Base-by-base conservation (phyloP, 92 coral and sea anemone species). In the Plumapathes pennacea region DNA sequence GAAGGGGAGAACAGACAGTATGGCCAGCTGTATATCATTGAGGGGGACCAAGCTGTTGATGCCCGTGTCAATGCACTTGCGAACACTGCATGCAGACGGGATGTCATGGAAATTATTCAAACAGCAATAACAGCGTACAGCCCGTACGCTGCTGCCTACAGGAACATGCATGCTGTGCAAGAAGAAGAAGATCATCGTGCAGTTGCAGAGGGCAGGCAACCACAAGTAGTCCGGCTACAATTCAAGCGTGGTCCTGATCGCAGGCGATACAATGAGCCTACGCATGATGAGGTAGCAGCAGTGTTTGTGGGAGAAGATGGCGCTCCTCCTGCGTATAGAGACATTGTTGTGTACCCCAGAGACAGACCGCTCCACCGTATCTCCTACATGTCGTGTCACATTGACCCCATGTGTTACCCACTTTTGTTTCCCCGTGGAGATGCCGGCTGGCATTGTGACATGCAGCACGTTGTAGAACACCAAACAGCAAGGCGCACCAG, bases 41-140 rank as follows among this genome's bases (percentile, higher is more conserved):
- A 49, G 11, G 55, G 55, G 18, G 55, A 49, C 27, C 13, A 40
- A 40, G 46, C 46, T 40, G 2, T 22, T 49, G 26, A 49, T 8
- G 25, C 13, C 3, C 6, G 23, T 4, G 23, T 49, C 23, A 49
- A 49, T 49, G 55, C 55, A 49, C 55, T 2, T n/a, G n/a, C 3
- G 36, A 23, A 23, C 24, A 23, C 12, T 49, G 25, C 6, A 2
- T 25, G 5, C 5, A 18, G 56, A n/a, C 56, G 9, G 5, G 24
- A 22, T 49, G 56, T 49, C 14, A 23, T 25, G 19, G 14, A 18
- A 3, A 23, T 37, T 24, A 49, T 49, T 21, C 31, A 48, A 15
- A 48, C 21, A 11, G 32, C 10, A 34, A 14, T 48, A 11, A 14
- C n/a, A 11, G 54, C 25, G 32, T n/a, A 21, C 12, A 17, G 29